phyloP scores from a whole-genome alignment of 2,113 vertebrate species.

The Anguilla japonica region DNA sequence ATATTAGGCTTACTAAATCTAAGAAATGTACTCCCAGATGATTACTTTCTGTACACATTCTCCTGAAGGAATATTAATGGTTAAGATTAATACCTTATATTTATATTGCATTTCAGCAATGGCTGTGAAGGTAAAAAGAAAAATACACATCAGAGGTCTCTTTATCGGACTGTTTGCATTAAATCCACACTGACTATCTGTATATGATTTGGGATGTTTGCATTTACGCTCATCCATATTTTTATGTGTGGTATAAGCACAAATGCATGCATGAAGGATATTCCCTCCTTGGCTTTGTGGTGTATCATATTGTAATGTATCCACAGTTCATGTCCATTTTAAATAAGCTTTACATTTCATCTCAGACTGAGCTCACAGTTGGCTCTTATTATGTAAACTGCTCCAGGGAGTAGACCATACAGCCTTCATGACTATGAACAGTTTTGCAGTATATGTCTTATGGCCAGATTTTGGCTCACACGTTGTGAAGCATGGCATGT shows the following conservation, averaged over 20 bases:
- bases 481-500: neutral
- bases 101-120: too few relatives aligned
- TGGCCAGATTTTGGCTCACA: neutral
- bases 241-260: neutral
- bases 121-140: neutral
- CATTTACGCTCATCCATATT: neutral
- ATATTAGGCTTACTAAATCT: too few relatives aligned
- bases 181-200: too few relatives aligned
- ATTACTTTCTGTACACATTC: neutral
- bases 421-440: neutral
- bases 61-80: neutral
- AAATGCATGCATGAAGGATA: neutral
- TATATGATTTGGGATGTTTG: neutral
- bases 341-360: neutral
- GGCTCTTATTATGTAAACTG: neutral
- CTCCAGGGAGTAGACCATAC: neutral
- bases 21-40: too few relatives aligned
- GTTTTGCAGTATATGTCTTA: neutral
- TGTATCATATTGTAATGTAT: neutral
- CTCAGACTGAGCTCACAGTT: neutral
- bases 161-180: neutral
- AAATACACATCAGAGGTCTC: neutral
- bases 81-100: too few relatives aligned
- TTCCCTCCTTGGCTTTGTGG: neutral
- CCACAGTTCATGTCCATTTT: neutral